phyloP scores from a whole-genome alignment of 2,797 vertebrate species.

The Chanos chanos region DNA sequence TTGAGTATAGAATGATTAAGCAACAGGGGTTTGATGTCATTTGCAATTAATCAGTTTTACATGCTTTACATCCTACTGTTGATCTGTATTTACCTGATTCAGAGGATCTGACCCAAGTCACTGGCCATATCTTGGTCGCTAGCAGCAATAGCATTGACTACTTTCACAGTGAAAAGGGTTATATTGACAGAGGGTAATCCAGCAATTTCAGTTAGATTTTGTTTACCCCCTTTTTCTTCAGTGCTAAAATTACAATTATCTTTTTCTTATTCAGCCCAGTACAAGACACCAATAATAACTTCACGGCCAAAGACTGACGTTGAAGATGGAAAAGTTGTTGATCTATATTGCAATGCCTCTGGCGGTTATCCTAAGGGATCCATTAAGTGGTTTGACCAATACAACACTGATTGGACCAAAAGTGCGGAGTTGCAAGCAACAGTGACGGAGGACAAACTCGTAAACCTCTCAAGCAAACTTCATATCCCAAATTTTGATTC shows the following conservation, averaged over 20 bases:
- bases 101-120: no score
- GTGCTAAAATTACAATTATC: neutral
- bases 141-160: no score
- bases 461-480: constrained; percentile 54
- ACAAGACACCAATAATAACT: fast-evolving
- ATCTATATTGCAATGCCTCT: constrained; percentile 44
- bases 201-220: no score
- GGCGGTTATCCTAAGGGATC: constrained; percentile 57
- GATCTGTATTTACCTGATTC: no score
- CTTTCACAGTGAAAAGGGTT: no score
- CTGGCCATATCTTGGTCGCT: no score
- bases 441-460: constrained; percentile 2
- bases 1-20: no score
- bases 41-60: no score
- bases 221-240: neutral
- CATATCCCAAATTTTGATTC: neutral
- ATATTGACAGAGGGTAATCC: no score
- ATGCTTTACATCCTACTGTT: no score
- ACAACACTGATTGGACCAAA: fast-evolving
- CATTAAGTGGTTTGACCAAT: constrained; percentile 54
- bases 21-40: no score
- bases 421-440: fast-evolving
- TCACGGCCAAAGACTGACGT: neutral
- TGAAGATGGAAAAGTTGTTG: fast-evolving
- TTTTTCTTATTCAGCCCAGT: constrained; percentile 52